Conservation (phyloP, 2,113 vertebrate species). For the Pachyramphus minor region DNA sequence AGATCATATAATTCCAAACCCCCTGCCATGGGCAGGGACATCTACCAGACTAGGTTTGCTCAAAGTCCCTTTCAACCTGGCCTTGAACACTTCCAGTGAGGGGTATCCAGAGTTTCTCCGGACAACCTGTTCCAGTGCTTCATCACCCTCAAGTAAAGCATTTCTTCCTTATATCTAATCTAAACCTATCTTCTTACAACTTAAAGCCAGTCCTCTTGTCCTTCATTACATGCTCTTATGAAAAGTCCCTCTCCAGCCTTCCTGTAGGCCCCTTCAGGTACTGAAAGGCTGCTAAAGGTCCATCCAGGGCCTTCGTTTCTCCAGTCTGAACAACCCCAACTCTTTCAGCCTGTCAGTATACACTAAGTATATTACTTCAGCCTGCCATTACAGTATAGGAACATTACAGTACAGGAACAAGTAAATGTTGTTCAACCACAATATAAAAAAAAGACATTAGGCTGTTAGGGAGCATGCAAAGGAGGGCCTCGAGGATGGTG, state of each 20-base stretch:
- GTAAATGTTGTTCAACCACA: background rate
- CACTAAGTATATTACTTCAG: background rate
- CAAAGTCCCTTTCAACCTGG: background rate
- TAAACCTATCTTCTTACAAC: background rate
- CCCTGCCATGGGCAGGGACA: background rate
- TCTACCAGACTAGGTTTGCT: background rate
- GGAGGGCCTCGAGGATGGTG: rapidly evolving
- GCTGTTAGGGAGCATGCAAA: background rate
- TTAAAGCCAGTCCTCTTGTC: background rate
- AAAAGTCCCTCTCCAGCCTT: background rate
- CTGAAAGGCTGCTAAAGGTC: background rate
- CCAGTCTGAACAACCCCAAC: background rate
- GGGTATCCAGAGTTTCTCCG: background rate
- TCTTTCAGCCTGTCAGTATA: background rate
- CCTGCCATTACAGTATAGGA: background rate
- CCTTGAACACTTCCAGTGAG: background rate
- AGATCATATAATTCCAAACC: background rate
- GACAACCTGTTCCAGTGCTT: background rate
- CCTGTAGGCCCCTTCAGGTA: background rate
- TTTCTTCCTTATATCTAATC: background rate
- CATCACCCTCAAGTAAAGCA: background rate
- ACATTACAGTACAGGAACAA: background rate
- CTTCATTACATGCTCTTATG: background rate
- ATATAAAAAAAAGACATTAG: background rate
- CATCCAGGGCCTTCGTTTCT: background rate